Percentiles rank a stretch among this genome's conserved stretches.
Evolutionary conservation across 30 jellyfish, hydroid and myxozoan species (phyloP).

Genomic region (Aurelia sp.): DNA sequence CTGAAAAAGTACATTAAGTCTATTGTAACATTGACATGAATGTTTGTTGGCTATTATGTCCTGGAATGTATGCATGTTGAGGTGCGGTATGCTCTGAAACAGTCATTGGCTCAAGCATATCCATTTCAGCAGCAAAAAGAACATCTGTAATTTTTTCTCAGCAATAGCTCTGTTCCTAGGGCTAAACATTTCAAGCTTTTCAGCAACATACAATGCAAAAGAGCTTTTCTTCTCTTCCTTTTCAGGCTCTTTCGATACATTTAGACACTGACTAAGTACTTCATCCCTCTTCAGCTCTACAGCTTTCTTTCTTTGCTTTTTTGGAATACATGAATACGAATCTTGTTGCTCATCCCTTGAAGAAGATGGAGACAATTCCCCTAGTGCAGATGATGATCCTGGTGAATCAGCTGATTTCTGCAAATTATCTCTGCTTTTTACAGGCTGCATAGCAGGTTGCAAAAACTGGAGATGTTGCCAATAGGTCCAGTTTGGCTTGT

Average conservation of each 20-base stretch:
- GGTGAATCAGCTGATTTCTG: not conserved
- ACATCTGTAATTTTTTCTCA: slow-evolving; percentile 40
- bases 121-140: slow-evolving; percentile 21
- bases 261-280: too few relatives aligned
- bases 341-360: not conserved
- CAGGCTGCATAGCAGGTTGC: slow-evolving; percentile 33
- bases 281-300: too few relatives aligned
- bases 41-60: not conserved
- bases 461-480: slow-evolving; percentile 56
- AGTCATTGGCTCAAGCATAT: not conserved
- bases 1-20: too few relatives aligned
- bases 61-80: not conserved
- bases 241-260: slow-evolving; percentile 1
- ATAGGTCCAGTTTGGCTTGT: slow-evolving; percentile 40
- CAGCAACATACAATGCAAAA: slow-evolving; percentile 39
- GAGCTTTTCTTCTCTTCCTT: slow-evolving; percentile 1
- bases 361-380: not conserved
- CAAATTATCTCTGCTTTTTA: not conserved
- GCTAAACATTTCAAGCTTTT: slow-evolving; percentile 15
- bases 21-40: not conserved
- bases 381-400: not conserved
- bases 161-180: slow-evolving; percentile 17
- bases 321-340: too few relatives aligned
- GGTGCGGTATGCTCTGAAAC: not conserved
- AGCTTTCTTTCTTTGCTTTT: too few relatives aligned